A percentile compares a stretch with the other conserved stretches of the same genome.
Evolutionary conservation across 2,797 vertebrate genomes (phyloP).

Genomic region (Pteronotus mesoamericanus): DNA sequence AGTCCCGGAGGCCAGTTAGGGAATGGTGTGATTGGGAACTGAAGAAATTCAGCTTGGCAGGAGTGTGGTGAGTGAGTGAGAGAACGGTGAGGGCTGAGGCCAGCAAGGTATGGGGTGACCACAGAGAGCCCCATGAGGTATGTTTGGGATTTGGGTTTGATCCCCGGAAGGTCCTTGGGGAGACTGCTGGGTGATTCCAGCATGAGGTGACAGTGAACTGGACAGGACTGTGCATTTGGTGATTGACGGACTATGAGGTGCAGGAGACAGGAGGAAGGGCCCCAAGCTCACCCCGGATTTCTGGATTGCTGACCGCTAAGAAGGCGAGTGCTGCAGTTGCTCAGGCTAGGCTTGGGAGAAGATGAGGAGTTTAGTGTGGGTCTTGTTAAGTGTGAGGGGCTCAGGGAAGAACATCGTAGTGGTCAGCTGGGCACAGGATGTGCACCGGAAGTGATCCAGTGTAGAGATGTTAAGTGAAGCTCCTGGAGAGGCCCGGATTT

Average conservation of each 20-base stretch:
- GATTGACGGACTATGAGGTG: neutral
- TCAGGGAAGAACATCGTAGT: neutral
- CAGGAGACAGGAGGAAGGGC: neutral
- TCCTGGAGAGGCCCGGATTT: neutral
- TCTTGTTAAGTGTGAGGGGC: neutral
- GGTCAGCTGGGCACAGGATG: neutral
- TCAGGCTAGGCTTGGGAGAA: neutral
- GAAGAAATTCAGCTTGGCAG: neutral
- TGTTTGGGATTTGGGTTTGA: neutral
- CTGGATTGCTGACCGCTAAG: neutral
- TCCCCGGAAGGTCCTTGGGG: neutral
- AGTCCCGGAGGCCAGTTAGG: neutral
- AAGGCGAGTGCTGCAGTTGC: neutral
- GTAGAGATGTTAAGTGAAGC: neutral
- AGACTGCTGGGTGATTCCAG: neutral
- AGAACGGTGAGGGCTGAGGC: neutral
- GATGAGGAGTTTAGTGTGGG: neutral
- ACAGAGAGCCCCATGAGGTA: accelerated
- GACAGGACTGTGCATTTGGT: neutral
- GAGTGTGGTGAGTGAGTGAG: accelerated
- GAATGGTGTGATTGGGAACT: neutral
- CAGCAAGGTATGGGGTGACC: too few relatives aligned
- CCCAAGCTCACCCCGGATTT: neutral
- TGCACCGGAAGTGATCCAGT: neutral
- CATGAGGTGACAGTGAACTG: neutral